A percentile compares a stretch with the other conserved stretches of the same genome.
Evolutionary conservation across 1,140 invertebrate species (phyloP).

Genomic region (Popillia japonica): DNA sequence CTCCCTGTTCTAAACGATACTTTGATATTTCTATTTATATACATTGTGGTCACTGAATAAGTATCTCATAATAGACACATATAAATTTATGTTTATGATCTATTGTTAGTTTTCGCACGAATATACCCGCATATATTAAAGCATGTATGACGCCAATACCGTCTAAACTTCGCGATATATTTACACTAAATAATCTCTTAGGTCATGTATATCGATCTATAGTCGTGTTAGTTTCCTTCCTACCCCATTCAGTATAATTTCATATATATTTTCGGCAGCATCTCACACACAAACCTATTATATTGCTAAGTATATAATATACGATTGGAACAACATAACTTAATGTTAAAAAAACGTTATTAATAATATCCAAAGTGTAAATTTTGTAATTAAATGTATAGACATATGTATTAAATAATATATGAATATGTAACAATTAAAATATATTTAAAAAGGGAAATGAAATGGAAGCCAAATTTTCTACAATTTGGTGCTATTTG

Average conservation of each 20-base stretch:
- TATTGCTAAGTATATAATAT: neutral
- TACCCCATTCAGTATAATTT: too few relatives aligned
- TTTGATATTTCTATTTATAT: neutral
- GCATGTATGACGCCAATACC: too few relatives aligned
- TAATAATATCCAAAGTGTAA: conserved; percentile 26
- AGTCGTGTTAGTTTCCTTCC: too few relatives aligned
- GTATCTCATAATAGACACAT: neutral
- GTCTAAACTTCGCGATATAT: too few relatives aligned
- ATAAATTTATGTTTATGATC: too few relatives aligned
- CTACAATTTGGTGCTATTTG: conserved; percentile 58
- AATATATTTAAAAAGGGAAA: conserved; percentile 34
- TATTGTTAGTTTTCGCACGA: too few relatives aligned
- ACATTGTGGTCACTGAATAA: neutral
- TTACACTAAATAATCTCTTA: too few relatives aligned
- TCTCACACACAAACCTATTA: too few relatives aligned
- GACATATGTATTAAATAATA: conserved; percentile 34
- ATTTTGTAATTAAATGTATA: conserved; percentile 39
- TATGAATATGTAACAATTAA: conserved; percentile 24
- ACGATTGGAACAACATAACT: neutral
- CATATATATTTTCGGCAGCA: too few relatives aligned
- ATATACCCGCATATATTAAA: too few relatives aligned
- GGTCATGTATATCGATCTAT: too few relatives aligned
- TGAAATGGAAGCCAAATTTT: conserved; percentile 53
- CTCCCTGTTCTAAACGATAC: neutral
- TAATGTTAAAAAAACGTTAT: neutral